Evolutionary conservation across 2,888 invertebrate species (phyloP).

Genomic region (Parthenolecanium corni): DNA sequence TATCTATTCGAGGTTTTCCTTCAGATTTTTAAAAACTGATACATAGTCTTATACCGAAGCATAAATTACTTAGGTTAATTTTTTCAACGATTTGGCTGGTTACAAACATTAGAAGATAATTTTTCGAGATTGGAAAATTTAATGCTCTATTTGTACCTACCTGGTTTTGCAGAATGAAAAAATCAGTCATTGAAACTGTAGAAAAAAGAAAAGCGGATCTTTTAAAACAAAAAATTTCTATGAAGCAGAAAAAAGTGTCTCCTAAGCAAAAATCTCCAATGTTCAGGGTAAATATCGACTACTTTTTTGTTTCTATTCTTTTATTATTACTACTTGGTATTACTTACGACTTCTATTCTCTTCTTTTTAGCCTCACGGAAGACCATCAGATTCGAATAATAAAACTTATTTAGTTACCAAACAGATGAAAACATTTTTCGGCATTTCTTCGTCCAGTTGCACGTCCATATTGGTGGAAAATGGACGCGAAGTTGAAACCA

Average conservation of each 20-base stretch:
- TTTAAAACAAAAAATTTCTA: conserved; percentile 6
- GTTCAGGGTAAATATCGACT: not conserved
- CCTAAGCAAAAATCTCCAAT: conserved; percentile 1
- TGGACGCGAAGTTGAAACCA: not conserved
- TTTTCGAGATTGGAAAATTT: too few species aligned
- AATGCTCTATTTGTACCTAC: not conserved
- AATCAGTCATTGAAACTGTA: conserved; percentile 13
- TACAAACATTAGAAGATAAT: too few species aligned
- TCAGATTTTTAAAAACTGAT: too few species aligned
- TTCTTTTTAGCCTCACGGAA: not conserved
- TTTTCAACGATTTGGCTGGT: not conserved
- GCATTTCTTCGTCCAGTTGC: conserved; percentile 9
- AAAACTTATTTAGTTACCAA: conserved; percentile 2
- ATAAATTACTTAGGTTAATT: too few species aligned
- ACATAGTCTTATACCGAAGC: too few species aligned
- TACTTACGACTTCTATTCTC: not conserved
- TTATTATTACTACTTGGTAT: not conserved
- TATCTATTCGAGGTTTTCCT: too few species aligned
- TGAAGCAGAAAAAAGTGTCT: not conserved
- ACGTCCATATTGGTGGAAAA: conserved; percentile 1
- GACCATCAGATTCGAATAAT: not conserved
- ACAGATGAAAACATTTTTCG: conserved; percentile 17
- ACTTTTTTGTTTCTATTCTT: not conserved
- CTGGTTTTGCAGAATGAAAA: conserved; percentile 10
- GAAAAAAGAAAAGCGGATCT: conserved; percentile 12